These are phyloP conservation scores for Margarornis squamiger DNA, from an alignment of 2,797 vertebrate species.

Conservation along the genomic window DNA sequence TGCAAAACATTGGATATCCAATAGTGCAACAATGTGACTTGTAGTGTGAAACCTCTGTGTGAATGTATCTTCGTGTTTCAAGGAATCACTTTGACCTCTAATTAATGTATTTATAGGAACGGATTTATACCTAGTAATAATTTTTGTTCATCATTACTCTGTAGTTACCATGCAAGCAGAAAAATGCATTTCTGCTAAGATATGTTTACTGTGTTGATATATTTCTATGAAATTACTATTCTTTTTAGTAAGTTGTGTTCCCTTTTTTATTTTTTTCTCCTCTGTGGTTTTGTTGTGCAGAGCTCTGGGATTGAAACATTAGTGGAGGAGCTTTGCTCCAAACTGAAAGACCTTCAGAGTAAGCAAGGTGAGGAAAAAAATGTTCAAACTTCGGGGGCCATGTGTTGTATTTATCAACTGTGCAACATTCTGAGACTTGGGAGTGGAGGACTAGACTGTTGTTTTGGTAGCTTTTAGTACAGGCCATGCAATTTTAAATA, in stretches of 20 bases:
- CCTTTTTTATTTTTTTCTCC: neutral
- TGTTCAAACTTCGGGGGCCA: neutral
- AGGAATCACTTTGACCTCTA: neutral
- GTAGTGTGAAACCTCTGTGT: neutral
- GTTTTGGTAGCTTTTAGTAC: neutral
- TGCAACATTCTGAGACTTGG: neutral
- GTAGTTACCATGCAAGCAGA: neutral
- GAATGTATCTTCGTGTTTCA: neutral
- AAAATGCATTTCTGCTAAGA: neutral
- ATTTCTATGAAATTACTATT: neutral
- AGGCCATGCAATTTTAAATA: neutral
- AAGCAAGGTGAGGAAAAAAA: constrained; percentile 87
- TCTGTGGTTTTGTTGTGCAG: constrained; percentile 68
- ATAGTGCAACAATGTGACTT: neutral
- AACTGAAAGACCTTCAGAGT: constrained; percentile 97
- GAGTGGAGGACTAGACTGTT: neutral
- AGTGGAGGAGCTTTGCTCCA: constrained; percentile 99
- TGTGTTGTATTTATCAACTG: neutral
- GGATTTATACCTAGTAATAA: neutral
- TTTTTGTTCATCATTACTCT: neutral
- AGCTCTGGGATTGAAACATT: constrained; percentile 98
- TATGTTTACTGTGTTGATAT: neutral
- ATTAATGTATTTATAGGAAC: neutral
- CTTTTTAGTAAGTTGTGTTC: neutral
- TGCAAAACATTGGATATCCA: neutral